These are phyloP conservation scores for Takifugu ocellatus DNA, from an alignment of 2,797 vertebrate species.

Conservation along the genomic window DNA sequence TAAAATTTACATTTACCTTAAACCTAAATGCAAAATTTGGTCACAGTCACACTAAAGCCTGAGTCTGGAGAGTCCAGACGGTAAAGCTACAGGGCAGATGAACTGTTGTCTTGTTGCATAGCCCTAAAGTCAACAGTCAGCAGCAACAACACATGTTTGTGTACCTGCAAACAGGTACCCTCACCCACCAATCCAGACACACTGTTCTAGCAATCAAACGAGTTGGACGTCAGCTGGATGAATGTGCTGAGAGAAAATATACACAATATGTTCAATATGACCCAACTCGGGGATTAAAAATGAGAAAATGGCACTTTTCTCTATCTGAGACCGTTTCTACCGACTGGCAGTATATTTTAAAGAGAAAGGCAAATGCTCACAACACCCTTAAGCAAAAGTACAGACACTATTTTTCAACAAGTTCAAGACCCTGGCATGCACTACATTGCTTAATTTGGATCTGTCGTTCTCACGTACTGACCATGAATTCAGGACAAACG, in stretches of 20 bases:
- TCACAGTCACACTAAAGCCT: constrained; percentile 82
- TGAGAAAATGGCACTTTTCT: constrained; percentile 61
- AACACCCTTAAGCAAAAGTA: constrained; percentile 64
- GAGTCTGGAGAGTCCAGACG: constrained; percentile 73
- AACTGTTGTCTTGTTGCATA: constrained; percentile 89
- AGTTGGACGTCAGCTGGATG: constrained; percentile 30
- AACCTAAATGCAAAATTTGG: constrained; percentile 79
- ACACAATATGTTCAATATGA: constrained; percentile 27
- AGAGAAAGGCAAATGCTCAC: constrained; percentile 70
- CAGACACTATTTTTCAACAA: constrained; percentile 49
- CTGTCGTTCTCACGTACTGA: constrained; percentile 51
- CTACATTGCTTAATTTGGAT: constrained; percentile 61
- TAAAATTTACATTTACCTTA: constrained; percentile 49
- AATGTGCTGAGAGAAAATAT: constrained; percentile 37
- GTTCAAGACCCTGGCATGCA: constrained; percentile 66
- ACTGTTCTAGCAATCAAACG: constrained; percentile 34
- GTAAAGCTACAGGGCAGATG: constrained; percentile 79
- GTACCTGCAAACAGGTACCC: constrained; percentile 34
- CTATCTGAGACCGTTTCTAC: constrained; percentile 34
- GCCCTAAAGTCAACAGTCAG: constrained; percentile 80
- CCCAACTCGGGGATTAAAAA: constrained; percentile 29
- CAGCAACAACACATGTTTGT: constrained; percentile 55
- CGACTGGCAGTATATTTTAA: constrained; percentile 62
- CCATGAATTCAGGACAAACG: constrained; percentile 46
- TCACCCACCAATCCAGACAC: constrained; percentile 9